phyloP scores from a whole-genome alignment of 1,140 invertebrate genomes.

The Musca domestica region DNA sequence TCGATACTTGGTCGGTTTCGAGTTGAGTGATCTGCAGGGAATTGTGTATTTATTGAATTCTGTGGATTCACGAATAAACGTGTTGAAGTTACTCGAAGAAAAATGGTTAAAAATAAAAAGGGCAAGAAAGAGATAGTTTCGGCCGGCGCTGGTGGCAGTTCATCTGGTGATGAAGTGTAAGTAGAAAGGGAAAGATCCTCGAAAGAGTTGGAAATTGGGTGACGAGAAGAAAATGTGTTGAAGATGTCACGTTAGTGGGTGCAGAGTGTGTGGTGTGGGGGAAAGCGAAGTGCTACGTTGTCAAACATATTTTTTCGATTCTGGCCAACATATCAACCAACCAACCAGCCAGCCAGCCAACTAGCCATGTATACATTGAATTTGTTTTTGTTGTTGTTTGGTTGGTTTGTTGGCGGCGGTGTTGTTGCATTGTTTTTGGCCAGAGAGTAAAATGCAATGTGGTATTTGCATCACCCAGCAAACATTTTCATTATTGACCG shows the following conservation, averaged over 20 bases:
- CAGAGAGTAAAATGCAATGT: too few relatives aligned
- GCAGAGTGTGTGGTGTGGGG: not conserved
- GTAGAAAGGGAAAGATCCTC: too few relatives aligned
- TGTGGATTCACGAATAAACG: conserved; percentile 45
- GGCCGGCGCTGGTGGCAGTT: conserved; percentile 36
- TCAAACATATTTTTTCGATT: not conserved
- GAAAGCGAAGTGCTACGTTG: conserved; percentile 18
- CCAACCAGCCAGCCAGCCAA: not conserved
- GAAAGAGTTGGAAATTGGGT: not conserved
- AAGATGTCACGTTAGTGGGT: conserved; percentile 32
- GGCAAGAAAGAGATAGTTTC: conserved; percentile 54
- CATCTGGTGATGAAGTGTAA: conserved; percentile 51
- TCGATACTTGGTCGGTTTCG: conserved; percentile 1
- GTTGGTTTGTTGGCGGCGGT: too few relatives aligned
- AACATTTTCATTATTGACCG: too few relatives aligned
- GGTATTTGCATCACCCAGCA: too few relatives aligned
- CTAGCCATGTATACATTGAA: not conserved
- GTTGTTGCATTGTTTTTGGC: too few relatives aligned
- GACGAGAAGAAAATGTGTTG: conserved; percentile 3
- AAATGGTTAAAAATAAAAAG: conserved; percentile 55
- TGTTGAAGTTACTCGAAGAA: conserved; percentile 51
- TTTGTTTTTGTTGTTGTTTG: not conserved
- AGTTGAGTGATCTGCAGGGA: conserved; percentile 28
- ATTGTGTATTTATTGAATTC: conserved; percentile 47
- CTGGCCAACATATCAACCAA: not conserved